A percentile compares a stretch with the other conserved stretches of the same genome.
Evolutionary conservation across 2,113 vertebrate species (phyloP).

Genomic region (Leiothrix lutea): DNA sequence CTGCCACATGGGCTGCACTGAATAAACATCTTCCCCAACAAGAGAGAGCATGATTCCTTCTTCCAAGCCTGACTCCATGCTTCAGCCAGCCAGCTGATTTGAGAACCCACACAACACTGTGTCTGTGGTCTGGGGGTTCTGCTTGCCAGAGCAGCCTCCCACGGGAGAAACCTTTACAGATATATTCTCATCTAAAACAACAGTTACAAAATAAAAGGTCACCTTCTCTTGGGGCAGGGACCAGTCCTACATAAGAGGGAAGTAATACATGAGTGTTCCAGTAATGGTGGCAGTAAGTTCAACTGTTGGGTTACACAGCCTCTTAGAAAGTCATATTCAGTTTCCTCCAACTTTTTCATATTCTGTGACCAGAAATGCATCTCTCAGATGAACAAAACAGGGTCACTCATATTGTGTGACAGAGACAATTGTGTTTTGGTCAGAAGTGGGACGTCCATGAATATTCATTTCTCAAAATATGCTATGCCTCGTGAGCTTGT

Average conservation of each 20-base stretch:
- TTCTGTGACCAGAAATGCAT: background rate
- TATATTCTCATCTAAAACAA: background rate
- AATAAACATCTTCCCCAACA: too few species aligned
- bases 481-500: background rate
- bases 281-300: background rate
- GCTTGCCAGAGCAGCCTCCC: too few species aligned
- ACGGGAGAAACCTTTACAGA: too few species aligned
- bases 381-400: background rate
- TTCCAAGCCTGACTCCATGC: too few species aligned
- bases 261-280: background rate
- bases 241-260: too few species aligned
- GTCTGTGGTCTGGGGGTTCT: too few species aligned
- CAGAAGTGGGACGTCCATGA: background rate
- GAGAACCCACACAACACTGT: too few species aligned
- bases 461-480: background rate
- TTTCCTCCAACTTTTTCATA: background rate
- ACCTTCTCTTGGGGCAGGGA: background rate
- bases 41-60: too few species aligned
- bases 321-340: fast-evolving
- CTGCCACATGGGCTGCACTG: too few species aligned
- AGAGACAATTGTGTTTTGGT: background rate
- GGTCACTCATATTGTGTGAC: background rate
- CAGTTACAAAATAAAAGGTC: background rate
- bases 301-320: background rate
- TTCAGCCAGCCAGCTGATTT: too few species aligned